phyloP scores from a whole-genome alignment of 92 coral and sea anemone genomes.

The Isaurus tuberculatus region DNA sequence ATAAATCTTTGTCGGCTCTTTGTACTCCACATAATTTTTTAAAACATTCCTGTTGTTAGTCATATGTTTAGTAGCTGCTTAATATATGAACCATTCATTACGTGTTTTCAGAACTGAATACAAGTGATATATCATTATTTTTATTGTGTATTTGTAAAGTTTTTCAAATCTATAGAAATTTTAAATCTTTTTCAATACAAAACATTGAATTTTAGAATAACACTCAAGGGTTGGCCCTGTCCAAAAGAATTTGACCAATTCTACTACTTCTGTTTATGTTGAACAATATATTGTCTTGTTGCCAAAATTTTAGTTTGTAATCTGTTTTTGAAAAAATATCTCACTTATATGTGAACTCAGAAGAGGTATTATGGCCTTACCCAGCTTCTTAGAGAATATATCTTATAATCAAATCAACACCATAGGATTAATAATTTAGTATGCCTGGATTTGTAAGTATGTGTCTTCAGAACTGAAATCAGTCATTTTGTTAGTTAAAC shows the following conservation, averaged over 20 bases:
- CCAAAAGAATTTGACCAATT: too few species aligned
- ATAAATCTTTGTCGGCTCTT: slow-evolving; percentile 26
- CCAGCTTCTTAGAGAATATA: neutral
- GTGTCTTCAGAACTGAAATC: slow-evolving; percentile 15
- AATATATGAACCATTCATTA: slow-evolving; percentile 63
- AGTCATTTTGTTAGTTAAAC: neutral
- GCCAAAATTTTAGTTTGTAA: neutral
- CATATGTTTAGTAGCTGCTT: slow-evolving; percentile 62
- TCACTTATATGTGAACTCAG: slow-evolving; percentile 18
- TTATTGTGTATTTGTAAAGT: too few species aligned
- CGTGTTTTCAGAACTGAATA: slow-evolving; percentile 34
- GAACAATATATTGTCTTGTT: neutral
- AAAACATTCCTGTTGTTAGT: slow-evolving; percentile 13
- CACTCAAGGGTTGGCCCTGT: too few species aligned
- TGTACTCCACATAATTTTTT: slow-evolving; percentile 18
- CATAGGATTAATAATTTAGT: slow-evolving; percentile 24
- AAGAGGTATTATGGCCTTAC: neutral
- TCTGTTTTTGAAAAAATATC: neutral
- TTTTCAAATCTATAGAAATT: too few species aligned
- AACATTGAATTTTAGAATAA: too few species aligned
- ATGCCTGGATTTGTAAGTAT: slow-evolving; percentile 26
- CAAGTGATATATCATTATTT: slow-evolving; percentile 37
- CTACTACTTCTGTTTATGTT: neutral
- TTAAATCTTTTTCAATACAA: too few species aligned
- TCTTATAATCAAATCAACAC: slow-evolving; percentile 40